Evolutionary conservation across 2,113 vertebrate species (phyloP), one percentile per base, ranked within the genome.

Genomic region (Panthera leo): DNA sequence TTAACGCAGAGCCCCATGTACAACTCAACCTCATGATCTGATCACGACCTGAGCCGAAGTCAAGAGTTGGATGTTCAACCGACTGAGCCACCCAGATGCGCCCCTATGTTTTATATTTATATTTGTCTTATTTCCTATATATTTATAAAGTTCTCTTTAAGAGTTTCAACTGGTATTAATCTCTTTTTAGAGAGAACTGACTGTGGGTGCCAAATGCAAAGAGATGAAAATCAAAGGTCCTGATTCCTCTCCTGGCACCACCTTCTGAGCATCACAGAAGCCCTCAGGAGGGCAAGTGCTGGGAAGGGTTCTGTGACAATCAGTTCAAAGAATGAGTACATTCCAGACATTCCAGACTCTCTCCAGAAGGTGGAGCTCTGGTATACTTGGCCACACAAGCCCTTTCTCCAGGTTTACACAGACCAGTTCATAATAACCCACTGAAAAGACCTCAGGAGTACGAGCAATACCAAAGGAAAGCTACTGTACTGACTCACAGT

Each of bases 351-450:
- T 45, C 58, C 53, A 11, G 11, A 0, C 0, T 79, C 0, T 91
- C 25, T 87, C 85, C 97, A 88, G 90, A 88, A 98, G 95, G 85
- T 78, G 90, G 95, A 80, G 93, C 86, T 76, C 75, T 19, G 7
- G 18, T 67, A 55, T 34, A 42, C 29, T 25, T 70, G 39, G 42
- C 21, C 48, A 96, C 68, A 79, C 18, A 63, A 68, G n/a, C 19
- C 61, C 36, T 73, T 92, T 89, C 39, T 65, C 25, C 16, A 9
- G 8, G 21, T 85, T 73, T 86, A 76, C 2, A 34, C 9, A 78
- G 45, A 91, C 13, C 21, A 23, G 25, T 75, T 75, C 42, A 42
- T 18, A 61, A 14, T 45, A 63, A 21, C 34, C 76, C 75, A 85
- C 16, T 84, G 51, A 86, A 95, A 94, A 94, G 36, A 67, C 21